Conservation (phyloP, 2,888 invertebrate species). For the Octodonta nipae region DNA sequence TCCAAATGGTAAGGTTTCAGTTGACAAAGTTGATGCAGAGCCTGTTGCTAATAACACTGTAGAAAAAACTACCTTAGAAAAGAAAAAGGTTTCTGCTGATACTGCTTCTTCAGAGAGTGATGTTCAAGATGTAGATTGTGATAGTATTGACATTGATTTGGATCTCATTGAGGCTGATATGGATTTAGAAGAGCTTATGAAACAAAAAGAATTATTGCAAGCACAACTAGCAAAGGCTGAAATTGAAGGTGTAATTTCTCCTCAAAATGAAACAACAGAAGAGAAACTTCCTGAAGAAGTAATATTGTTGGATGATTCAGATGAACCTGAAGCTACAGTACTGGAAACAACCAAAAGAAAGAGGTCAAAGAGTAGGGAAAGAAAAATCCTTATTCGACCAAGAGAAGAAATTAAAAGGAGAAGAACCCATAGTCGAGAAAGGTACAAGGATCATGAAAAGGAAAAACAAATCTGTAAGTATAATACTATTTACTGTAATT, state of each 20-base stretch:
- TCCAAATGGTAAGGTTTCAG: slow-evolving; percentile 12
- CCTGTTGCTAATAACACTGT: slow-evolving; percentile 39
- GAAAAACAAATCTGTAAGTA: no score
- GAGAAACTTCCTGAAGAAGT: slow-evolving; percentile 39
- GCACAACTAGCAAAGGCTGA: slow-evolving; percentile 65
- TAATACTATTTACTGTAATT: no score
- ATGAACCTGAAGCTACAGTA: slow-evolving; percentile 31
- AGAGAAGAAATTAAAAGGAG: slow-evolving; percentile 15
- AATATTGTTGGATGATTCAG: slow-evolving; percentile 52
- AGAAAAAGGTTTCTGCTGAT: slow-evolving; percentile 28
- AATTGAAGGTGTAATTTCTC: slow-evolving; percentile 33
- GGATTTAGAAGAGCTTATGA: slow-evolving; percentile 79
- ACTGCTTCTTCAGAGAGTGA: slow-evolving; percentile 57
- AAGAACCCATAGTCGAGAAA: slow-evolving; percentile 7
- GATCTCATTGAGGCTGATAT: slow-evolving; percentile 71
- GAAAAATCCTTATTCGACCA: slow-evolving; percentile 31
- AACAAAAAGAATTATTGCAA: slow-evolving; percentile 72
- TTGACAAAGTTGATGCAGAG: slow-evolving; percentile 35
- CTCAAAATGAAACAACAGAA: slow-evolving; percentile 22
- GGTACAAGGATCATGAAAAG: slow-evolving; percentile 7
- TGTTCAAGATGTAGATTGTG: slow-evolving; percentile 48
- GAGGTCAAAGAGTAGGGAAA: slow-evolving; percentile 32
- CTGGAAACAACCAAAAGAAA: slow-evolving; percentile 18
- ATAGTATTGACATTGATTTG: slow-evolving; percentile 55
- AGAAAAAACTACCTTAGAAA: slow-evolving; percentile 30